Conservation (phyloP, 2,113 vertebrate species). For the Psilopogon haemacephalus region DNA sequence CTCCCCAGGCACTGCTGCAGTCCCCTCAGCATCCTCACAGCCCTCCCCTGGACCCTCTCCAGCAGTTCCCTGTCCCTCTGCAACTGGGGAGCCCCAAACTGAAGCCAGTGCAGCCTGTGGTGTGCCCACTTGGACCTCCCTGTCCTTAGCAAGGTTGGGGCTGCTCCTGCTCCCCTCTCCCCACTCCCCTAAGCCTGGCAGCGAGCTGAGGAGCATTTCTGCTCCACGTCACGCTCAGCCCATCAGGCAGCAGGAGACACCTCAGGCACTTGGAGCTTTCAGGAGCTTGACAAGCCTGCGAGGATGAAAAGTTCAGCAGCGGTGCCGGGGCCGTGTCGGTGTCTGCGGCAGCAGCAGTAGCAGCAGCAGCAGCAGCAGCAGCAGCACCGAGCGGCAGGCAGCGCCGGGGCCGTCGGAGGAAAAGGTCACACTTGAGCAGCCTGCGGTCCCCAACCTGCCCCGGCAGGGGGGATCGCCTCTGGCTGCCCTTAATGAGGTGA, state of each 20-base stretch:
- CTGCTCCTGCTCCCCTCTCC: background rate
- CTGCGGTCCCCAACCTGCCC: conserved; percentile 27
- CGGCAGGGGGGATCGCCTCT: background rate
- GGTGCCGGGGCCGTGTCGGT: conserved; percentile 54
- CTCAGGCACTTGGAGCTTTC: background rate
- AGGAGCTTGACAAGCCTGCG: conserved; percentile 52
- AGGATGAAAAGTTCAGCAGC: conserved; percentile 71
- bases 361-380: no score
- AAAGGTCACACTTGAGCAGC: conserved; percentile 59
- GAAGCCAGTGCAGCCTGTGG: accelerated
- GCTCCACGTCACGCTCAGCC: background rate
- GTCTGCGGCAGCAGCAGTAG: conserved; percentile 29
- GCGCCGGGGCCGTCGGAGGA: conserved; percentile 24
- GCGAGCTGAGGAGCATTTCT: background rate
- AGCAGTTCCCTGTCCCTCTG: no score
- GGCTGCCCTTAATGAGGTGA: conserved; percentile 64
- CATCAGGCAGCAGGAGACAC: background rate
- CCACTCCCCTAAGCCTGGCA: no score
- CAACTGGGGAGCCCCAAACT: no score
- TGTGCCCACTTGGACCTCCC: background rate
- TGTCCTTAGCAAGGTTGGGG: background rate
- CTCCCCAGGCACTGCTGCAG: no score
- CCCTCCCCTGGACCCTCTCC: no score
- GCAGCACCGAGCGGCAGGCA: no score
- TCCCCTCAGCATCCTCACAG: no score